These are phyloP conservation scores for Silurus asotus DNA, from an alignment of 2,113 vertebrate genomes.

Conservation along the genomic window DNA sequence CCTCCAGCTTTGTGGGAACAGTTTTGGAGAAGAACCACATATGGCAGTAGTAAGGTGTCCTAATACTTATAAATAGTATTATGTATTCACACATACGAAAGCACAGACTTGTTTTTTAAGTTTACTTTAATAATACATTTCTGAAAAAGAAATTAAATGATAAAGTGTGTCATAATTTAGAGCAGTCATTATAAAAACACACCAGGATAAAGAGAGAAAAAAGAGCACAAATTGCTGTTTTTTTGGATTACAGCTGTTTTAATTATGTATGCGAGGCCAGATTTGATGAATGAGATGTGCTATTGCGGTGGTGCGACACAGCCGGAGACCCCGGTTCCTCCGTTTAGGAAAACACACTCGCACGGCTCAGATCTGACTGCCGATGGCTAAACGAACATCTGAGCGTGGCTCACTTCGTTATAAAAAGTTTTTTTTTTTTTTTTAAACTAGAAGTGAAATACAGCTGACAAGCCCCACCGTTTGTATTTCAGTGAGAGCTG, in stretches of 20 bases:
- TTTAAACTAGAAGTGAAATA: not conserved
- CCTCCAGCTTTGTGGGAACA: no score
- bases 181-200: not conserved
- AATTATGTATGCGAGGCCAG: slow-evolving; percentile 13
- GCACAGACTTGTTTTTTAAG: no score
- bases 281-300: slow-evolving; percentile 67
- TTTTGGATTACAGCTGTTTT: not conserved
- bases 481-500: slow-evolving; percentile 10
- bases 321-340: not conserved
- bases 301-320: slow-evolving; percentile 57
- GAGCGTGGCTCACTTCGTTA: not conserved
- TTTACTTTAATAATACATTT: not conserved
- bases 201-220: not conserved
- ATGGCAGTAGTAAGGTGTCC: no score
- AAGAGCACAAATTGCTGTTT: not conserved
- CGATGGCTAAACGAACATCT: not conserved
- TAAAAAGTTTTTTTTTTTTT: not conserved
- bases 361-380: not conserved
- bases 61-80: no score
- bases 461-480: slow-evolving; percentile 4
- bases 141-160: not conserved
- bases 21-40: no score
- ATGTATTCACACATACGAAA: no score
- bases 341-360: not conserved
- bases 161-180: not conserved